Base-by-base conservation (phyloP, 1,140 invertebrate genomes). In the Varroa destructor region DNA sequence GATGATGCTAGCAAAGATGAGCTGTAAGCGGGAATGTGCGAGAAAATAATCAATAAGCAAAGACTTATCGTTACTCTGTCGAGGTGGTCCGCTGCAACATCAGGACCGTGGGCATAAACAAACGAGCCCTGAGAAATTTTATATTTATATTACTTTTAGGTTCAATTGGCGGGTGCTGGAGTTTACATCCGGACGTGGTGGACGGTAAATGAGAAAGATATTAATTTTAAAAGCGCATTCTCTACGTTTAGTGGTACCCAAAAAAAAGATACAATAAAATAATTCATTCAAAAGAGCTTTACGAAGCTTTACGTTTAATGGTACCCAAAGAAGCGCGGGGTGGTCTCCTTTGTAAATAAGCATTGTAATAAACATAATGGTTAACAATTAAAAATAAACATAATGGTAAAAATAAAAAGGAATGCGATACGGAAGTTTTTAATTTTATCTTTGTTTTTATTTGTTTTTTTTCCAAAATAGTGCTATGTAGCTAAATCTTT, bases 1-100 rank as follows among this genome's bases (percentile, higher is more conserved):
- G 89, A 89, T 51, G 88, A 90, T 78, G 74, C 74, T 8, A 84
- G 89, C 76, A 91, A 89, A 78, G 90, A 92, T 79, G 90, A 92
- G 80, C 84, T 91, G 83, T 93, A 89, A 89, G 43, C 3, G 40
- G 57, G 8, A 6, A 14, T 36, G 51, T 12, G 37, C 12, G 42
- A 1, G 37, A 43, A 56, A 3, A 37, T 51, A 67, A 36, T 0
- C 10, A 25, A 10, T 12, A 25, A 67, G 14, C 54, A 10, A 36
- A 10, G 14, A 25, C 10, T 10, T 14, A 37, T 56, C 36, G 10
- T 67, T 67, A 10, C 64, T 36, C 36, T 37, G 42, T 37, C 57
- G 12, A 58, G 3, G 36, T 12, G 25, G 57, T 37, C 36, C 57
- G 57, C 8, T 51, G 46, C 46, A 51, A 51, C 46, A 8, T 3